Base-by-base conservation (phyloP, 2,113 vertebrate species). In the Tenrec ecaudatus region DNA sequence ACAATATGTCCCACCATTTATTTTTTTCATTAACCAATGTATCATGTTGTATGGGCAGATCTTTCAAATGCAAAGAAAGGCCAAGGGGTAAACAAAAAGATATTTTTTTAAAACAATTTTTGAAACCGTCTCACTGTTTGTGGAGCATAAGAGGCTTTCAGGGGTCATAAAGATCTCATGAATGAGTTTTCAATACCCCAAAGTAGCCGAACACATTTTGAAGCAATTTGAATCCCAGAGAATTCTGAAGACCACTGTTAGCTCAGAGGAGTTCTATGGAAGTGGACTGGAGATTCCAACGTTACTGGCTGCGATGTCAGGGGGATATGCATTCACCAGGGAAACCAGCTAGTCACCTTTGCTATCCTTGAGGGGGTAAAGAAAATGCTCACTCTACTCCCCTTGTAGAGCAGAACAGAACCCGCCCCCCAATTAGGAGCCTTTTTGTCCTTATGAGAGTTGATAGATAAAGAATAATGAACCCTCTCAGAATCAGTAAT, bases 391-490 rank as follows among this genome's bases (percentile, higher is more conserved):
- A 78, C 76, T 11, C 27, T 47, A 33, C 38, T 33, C 5, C 3
- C 38, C n/a, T 9, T 23, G 20, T 27, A n/a, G 57, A 86, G 29
- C 43, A 77, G 53, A 81, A 90, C 14, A 40, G n/a, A n/a, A n/a
- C n/a, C n/a, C 19, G 53, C 25, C 6, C 33, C 43, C 43, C 31
- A 27, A 12, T n/a, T 25, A 14, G 22, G 40, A 53, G 6, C 16
- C n/a, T 38, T 80, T 84, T 77, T 79, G 47, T 91, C 38, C 64
- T 73, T 88, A 64, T n/a, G 81, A 64, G 86, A 81, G 29, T 85
- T 90, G 92, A 94, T 94, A 83, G 73, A 92, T 94, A 96, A 95
- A 94, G 88, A 96, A 93, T 95, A 96, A 96, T 87, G 95, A 95
- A 88, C 86, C 84, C 90, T 93, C 91, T 96, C 95, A 94, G 82